Conservation (phyloP, 2,113 vertebrate genomes). For the Arizona elegans region DNA sequence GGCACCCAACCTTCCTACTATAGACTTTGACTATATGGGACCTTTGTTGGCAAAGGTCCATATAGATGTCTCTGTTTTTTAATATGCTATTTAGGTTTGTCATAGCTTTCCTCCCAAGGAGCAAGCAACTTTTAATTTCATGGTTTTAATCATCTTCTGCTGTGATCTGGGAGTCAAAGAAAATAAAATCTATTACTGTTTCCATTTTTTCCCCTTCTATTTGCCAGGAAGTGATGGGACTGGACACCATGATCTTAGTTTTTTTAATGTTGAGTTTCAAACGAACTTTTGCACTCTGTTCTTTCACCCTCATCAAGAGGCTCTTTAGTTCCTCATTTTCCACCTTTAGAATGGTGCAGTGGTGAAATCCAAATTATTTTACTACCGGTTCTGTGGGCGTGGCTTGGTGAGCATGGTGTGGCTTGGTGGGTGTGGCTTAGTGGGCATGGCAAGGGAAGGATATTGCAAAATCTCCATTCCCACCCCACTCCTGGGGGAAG, state of each 20-base stretch:
- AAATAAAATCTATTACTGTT: neutral
- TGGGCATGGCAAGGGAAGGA: no score
- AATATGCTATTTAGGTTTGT: neutral
- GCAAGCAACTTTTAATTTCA: neutral
- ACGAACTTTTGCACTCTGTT: neutral
- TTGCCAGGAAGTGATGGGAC: neutral
- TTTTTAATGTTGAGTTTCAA: neutral
- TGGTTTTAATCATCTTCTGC: neutral
- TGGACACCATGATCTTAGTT: neutral
- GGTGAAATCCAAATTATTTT: no score
- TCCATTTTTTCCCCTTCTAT: neutral
- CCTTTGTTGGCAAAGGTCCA: neutral
- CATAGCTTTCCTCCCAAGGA: neutral
- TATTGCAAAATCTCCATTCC: no score
- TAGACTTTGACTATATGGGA: neutral
- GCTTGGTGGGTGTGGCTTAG: no score
- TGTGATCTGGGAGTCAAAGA: neutral
- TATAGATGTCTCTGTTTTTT: neutral
- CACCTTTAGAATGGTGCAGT: neutral
- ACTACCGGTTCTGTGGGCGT: no score
- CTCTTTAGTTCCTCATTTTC: neutral
- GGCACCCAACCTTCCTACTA: neutral
- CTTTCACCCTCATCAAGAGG: neutral
- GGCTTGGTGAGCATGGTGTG: no score
- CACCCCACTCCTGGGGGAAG: no score